Percentiles rank a stretch among this genome's conserved stretches.
phyloP scores from a whole-genome alignment of 2,888 invertebrate species.

The Entomobrya proxima region DNA sequence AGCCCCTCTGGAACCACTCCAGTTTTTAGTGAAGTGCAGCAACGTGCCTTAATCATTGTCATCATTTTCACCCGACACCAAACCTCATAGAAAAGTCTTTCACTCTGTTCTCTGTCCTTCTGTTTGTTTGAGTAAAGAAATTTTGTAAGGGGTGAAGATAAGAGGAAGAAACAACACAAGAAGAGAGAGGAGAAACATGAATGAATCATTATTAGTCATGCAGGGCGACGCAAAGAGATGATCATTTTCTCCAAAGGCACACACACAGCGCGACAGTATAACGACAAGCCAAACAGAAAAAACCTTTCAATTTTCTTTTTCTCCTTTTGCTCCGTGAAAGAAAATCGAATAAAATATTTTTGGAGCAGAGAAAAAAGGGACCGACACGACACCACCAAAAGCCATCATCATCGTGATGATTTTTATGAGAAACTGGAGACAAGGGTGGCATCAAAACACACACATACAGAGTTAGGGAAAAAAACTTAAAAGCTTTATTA shows the following conservation, averaged over 20 bases:
- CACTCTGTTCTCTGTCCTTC: background rate
- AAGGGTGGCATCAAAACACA: background rate
- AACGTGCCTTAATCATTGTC: slow-evolving; percentile 56
- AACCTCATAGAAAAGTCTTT: background rate
- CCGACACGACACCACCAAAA: background rate
- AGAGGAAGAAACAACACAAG: background rate
- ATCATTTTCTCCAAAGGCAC: background rate
- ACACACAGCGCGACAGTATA: background rate
- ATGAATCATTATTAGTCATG: slow-evolving; percentile 49
- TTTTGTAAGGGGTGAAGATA: background rate
- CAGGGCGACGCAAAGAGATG: background rate
- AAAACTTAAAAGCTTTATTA: slow-evolving; percentile 31
- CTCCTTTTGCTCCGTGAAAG: background rate
- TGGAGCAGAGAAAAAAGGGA: background rate
- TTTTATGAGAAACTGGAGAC: slow-evolving; percentile 6
- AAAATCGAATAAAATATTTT: slow-evolving; percentile 44
- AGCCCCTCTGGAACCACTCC: slow-evolving; percentile 34
- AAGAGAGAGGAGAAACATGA: background rate
- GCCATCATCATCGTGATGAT: background rate
- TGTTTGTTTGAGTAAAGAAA: slow-evolving; percentile 48
- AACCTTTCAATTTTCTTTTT: slow-evolving; percentile 44
- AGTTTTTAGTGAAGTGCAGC: slow-evolving; percentile 16
- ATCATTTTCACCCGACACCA: slow-evolving; percentile 27
- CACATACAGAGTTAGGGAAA: background rate
- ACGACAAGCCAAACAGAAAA: slow-evolving; percentile 2